phyloP scores from a whole-genome alignment of 2,113 vertebrate species.

The Cinclus cinclus region DNA sequence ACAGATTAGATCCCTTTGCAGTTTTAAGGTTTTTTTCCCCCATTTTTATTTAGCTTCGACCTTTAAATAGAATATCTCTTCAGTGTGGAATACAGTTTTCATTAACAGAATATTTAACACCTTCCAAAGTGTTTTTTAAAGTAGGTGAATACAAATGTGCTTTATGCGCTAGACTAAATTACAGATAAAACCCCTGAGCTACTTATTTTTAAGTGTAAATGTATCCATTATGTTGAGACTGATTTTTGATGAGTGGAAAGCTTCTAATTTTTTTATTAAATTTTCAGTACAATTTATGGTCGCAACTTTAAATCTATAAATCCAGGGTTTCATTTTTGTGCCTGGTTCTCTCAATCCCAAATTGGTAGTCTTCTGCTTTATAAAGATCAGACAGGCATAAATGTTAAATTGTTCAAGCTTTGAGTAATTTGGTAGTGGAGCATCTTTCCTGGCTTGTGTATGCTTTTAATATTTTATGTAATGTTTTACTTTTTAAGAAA shows the following conservation, averaged over 20 bases:
- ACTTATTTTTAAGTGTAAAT: not conserved
- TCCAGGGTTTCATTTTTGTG: not conserved
- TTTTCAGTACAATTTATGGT: not conserved
- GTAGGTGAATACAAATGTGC: not conserved
- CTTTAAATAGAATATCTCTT: not conserved
- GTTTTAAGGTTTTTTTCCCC: fast-evolving
- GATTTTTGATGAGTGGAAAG: not conserved
- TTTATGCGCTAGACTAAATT: not conserved
- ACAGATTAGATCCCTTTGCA: not conserved
- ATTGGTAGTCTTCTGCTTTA: not conserved
- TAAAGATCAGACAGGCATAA: not conserved
- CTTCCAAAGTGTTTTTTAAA: not conserved
- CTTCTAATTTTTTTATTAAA: not conserved
- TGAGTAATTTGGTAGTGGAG: not conserved
- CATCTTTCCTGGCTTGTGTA: not conserved
- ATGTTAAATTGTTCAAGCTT: not conserved
- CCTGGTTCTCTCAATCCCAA: not conserved
- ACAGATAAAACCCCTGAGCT: not conserved
- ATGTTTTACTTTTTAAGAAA: not conserved
- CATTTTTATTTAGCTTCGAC: not conserved
- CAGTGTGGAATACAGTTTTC: not conserved
- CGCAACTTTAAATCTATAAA: not conserved
- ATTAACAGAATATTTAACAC: not conserved
- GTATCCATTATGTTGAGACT: not conserved
- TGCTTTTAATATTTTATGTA: not conserved